A percentile compares a stretch with the other conserved stretches of the same genome.
Evolutionary conservation across 92 coral and sea anemone genomes (phyloP).

Genomic region (Chrysogorgia sp.): DNA sequence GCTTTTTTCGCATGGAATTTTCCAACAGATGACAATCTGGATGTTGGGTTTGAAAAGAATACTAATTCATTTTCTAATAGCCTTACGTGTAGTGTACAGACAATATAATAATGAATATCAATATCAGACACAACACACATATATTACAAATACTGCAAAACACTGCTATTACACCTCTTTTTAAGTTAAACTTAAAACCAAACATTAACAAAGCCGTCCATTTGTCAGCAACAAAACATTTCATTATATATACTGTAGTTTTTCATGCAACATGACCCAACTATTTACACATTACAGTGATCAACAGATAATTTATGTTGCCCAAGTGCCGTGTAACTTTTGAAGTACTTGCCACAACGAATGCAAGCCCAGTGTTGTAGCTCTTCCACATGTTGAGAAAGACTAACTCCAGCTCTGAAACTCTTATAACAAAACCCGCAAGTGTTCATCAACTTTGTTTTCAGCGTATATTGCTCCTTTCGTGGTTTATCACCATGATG

Average conservation of each 20-base stretch:
- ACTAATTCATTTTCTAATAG: too few relatives aligned
- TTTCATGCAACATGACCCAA: background rate
- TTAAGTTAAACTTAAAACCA: too few relatives aligned
- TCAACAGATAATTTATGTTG: constrained; percentile 83
- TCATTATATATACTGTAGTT: background rate
- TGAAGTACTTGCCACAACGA: constrained; percentile 86
- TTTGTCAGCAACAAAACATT: constrained; percentile 2
- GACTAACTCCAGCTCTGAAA: constrained; percentile 74
- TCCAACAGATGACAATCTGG: too few relatives aligned
- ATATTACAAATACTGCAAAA: too few relatives aligned
- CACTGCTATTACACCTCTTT: too few relatives aligned
- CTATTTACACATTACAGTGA: constrained; percentile 49
- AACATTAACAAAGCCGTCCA: background rate
- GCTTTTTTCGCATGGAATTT: too few relatives aligned
- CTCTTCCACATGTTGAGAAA: constrained; percentile 92
- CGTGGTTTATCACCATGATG: constrained; percentile 29
- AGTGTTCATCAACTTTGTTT: constrained; percentile 62
- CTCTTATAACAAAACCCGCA: constrained; percentile 95
- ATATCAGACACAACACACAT: too few relatives aligned
- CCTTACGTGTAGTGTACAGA: too few relatives aligned
- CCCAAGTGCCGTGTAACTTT: constrained; percentile 85
- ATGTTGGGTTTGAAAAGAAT: too few relatives aligned
- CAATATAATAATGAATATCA: too few relatives aligned
- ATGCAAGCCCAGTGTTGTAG: constrained; percentile 95
- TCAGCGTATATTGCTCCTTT: constrained; percentile 20